Percentiles rank a stretch among this genome's conserved stretches.
Evolutionary conservation across 2,888 invertebrate genomes (phyloP).

Genomic region (Thelaira solivaga): DNA sequence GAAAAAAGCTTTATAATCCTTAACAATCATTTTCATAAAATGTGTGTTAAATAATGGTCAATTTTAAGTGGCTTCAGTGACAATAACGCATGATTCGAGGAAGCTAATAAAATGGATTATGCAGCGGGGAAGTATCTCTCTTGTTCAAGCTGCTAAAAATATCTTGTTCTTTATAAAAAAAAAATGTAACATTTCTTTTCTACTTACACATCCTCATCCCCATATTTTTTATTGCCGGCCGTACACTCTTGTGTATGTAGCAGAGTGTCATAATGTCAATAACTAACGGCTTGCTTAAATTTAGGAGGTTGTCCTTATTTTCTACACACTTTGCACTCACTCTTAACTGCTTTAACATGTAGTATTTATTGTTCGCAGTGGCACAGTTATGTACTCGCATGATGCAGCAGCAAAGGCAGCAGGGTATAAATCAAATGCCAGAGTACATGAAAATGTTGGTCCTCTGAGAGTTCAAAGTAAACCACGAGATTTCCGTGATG

Average conservation of each 20-base stretch:
- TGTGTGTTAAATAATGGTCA: constrained; percentile 18
- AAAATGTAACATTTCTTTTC: too few species aligned
- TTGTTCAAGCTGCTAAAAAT: too few species aligned
- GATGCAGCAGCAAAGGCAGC: background rate
- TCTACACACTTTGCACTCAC: background rate
- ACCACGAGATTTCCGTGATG: constrained; percentile 46
- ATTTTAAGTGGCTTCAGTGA: background rate
- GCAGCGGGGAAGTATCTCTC: background rate
- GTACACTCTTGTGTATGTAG: too few species aligned
- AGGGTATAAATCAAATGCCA: constrained; percentile 21
- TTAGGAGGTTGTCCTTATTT: background rate
- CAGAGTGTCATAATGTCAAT: too few species aligned
- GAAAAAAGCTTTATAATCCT: background rate
- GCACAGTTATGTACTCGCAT: too few species aligned
- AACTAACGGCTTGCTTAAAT: background rate
- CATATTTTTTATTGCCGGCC: too few species aligned
- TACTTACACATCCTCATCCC: too few species aligned
- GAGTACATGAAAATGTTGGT: constrained; percentile 30
- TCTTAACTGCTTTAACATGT: background rate
- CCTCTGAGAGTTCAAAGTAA: constrained; percentile 38
- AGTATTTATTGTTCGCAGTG: constrained; percentile 13
- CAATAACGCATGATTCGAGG: background rate
- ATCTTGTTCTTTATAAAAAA: too few species aligned
- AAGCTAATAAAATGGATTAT: background rate
- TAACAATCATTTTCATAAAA: constrained; percentile 30